Evolutionary conservation across 2,888 invertebrate genomes (phyloP).

Genomic region (Luffia ferchaultella): DNA sequence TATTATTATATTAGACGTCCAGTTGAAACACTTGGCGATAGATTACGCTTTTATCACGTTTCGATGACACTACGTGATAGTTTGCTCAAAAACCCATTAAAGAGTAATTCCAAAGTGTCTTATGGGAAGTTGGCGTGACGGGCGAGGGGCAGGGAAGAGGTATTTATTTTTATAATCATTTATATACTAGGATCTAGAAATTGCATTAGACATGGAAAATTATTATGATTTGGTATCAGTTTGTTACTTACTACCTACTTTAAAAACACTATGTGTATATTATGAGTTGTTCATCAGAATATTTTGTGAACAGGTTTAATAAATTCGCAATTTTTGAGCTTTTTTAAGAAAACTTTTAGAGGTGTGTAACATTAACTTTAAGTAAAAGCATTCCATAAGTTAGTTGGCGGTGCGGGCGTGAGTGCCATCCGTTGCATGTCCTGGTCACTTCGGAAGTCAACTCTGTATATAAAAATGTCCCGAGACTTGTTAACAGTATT

Average conservation of each 20-base stretch:
- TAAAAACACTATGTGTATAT: neutral
- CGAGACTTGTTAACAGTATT: slow-evolving; percentile 19
- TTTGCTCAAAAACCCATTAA: neutral
- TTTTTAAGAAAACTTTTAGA: neutral
- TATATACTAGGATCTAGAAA: slow-evolving; percentile 54
- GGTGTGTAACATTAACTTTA: slow-evolving; percentile 36
- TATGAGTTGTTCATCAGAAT: neutral
- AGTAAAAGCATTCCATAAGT: slow-evolving; percentile 61
- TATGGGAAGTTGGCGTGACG: neutral
- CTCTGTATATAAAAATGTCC: neutral
- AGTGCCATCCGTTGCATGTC: slow-evolving; percentile 49
- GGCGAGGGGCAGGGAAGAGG: slow-evolving; percentile 25
- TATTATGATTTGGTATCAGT: slow-evolving; percentile 14
- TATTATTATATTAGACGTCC: neutral
- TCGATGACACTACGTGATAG: neutral
- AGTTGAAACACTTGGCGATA: neutral
- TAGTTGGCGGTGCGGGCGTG: slow-evolving; percentile 40
- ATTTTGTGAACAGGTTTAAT: neutral
- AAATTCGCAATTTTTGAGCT: neutral
- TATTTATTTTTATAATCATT: slow-evolving; percentile 65
- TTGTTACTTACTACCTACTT: slow-evolving; percentile 17
- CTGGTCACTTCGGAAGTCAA: slow-evolving; percentile 1
- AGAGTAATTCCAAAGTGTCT: neutral
- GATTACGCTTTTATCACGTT: neutral
- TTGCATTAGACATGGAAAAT: too few relatives aligned